phyloP scores from a whole-genome alignment of 2,888 invertebrate species.

The Drosophila nr. fundita region DNA sequence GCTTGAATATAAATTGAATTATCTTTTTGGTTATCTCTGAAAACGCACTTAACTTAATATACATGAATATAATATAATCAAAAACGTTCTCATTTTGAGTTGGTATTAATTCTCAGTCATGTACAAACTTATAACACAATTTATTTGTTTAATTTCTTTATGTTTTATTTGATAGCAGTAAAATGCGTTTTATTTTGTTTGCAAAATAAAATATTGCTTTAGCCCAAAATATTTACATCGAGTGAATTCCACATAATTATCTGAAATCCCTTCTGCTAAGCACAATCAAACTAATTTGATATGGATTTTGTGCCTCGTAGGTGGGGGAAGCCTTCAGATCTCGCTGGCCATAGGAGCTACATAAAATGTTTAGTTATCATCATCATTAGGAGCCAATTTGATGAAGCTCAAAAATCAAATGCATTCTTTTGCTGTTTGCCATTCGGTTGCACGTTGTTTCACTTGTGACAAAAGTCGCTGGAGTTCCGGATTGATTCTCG shows the following conservation, averaged over 20 bases:
- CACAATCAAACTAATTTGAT: conserved; percentile 27
- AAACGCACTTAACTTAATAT: not conserved
- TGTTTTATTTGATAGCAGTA: conserved; percentile 13
- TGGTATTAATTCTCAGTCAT: not conserved
- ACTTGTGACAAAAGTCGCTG: conserved; percentile 2
- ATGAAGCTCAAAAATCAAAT: conserved; percentile 12
- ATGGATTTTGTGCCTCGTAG: conserved; percentile 13
- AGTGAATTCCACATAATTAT: conserved; percentile 18
- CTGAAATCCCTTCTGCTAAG: conserved; percentile 13
- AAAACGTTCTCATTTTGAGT: not conserved
- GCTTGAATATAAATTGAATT: not conserved
- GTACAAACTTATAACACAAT: not conserved
- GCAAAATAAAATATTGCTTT: conserved; percentile 45
- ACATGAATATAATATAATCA: not conserved
- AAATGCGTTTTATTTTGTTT: conserved; percentile 41
- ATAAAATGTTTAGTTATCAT: conserved; percentile 18
- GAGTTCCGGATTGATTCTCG: conserved; percentile 17
- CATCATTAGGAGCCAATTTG: conserved; percentile 13
- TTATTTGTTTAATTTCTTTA: not conserved
- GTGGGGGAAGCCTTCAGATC: conserved; percentile 26
- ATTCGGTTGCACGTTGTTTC: conserved; percentile 4
- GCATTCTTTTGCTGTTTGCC: not conserved
- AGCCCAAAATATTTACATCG: conserved; percentile 40
- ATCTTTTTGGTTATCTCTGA: not conserved
- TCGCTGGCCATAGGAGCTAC: conserved; percentile 35